Conservation (phyloP, 1,140 invertebrate species). For the Mamestra configurata region DNA sequence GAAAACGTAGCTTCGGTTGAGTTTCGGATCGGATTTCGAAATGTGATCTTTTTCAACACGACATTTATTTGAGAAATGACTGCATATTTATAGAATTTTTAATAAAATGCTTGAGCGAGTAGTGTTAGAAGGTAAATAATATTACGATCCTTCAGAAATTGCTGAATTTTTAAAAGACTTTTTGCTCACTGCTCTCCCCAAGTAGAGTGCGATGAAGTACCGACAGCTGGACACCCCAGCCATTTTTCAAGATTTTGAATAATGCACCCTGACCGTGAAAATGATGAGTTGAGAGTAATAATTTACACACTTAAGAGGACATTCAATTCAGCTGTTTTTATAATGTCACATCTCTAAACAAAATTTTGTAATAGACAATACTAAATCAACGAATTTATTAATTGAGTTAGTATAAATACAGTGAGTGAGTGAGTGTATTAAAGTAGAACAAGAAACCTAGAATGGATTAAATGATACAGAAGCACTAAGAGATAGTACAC, state of each 20-base stretch:
- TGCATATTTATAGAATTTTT: neutral
- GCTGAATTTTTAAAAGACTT: neutral
- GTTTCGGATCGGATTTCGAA: slow-evolving; percentile 13
- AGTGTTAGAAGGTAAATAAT: too few relatives aligned
- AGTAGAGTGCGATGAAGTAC: slow-evolving; percentile 12
- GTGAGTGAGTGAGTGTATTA: too few relatives aligned
- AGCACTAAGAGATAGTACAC: neutral
- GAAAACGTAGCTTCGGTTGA: neutral
- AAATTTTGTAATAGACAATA: too few relatives aligned
- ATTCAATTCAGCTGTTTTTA: slow-evolving; percentile 9
- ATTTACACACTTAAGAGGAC: slow-evolving; percentile 2
- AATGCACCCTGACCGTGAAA: slow-evolving; percentile 14
- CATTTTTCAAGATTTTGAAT: slow-evolving; percentile 31
- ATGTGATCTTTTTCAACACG: neutral
- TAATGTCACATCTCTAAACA: too few relatives aligned
- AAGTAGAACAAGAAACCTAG: neutral
- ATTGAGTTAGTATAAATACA: too few relatives aligned
- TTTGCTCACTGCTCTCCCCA: neutral
- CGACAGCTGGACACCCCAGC: neutral
- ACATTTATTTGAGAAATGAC: neutral
- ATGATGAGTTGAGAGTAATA: neutral
- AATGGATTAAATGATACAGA: neutral
- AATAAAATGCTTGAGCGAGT: too few relatives aligned
- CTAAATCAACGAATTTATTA: too few relatives aligned
- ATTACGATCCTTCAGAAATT: neutral